A percentile compares a stretch with the other conserved stretches of the same genome.
Evolutionary conservation across 2,113 vertebrate species (phyloP).

Genomic region (Galeopterus variegatus): DNA sequence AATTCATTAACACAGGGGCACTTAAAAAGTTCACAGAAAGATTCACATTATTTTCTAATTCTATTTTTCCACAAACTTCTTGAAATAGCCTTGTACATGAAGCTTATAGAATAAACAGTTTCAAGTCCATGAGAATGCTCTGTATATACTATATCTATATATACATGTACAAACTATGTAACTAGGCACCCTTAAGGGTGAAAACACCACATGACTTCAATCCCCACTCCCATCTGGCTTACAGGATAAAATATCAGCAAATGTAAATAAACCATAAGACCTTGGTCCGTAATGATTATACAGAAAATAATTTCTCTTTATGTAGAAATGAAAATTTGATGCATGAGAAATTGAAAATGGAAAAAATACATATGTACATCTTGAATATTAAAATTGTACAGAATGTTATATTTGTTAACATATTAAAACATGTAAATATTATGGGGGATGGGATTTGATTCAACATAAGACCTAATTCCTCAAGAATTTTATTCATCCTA

Average conservation of each 20-base stretch:
- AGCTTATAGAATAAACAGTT: background rate
- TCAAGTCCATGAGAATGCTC: background rate
- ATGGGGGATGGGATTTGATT: background rate
- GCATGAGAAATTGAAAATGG: background rate
- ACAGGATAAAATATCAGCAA: constrained; percentile 2
- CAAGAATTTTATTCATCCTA: background rate
- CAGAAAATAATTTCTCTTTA: background rate
- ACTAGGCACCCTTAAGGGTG: background rate
- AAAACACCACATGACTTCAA: background rate
- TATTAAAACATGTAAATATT: background rate
- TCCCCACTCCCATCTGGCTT: background rate
- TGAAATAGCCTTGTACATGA: background rate
- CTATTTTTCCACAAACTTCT: too few relatives aligned
- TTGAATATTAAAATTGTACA: background rate
- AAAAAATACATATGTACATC: background rate
- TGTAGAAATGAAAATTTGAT: constrained; percentile 2
- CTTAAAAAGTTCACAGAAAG: too few relatives aligned
- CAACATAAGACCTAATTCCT: background rate
- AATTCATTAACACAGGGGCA: background rate
- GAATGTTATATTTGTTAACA: background rate
- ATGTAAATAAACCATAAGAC: background rate
- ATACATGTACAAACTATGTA: background rate
- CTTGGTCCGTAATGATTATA: background rate
- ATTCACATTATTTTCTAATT: too few relatives aligned
- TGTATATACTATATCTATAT: background rate